A percentile compares a stretch with the other conserved stretches of the same genome.
These are phyloP conservation scores for Rhombomys opimus DNA, from an alignment of 2,113 vertebrate species.

Conservation along the genomic window DNA sequence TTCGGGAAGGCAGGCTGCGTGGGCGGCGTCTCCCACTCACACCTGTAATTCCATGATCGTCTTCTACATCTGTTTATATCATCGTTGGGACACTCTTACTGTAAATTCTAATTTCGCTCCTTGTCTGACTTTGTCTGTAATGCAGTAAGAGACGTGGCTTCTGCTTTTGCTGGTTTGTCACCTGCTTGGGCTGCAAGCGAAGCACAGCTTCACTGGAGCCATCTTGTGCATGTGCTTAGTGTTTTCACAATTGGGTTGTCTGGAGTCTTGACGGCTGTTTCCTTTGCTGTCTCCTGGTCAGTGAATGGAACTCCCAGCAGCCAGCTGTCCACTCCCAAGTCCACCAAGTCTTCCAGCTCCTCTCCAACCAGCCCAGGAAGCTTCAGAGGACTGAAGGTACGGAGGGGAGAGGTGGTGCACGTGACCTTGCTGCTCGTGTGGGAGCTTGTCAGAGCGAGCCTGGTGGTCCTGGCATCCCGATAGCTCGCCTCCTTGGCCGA, in stretches of 20 bases:
- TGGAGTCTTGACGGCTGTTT: conserved; percentile 20
- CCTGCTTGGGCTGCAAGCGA: conserved; percentile 65
- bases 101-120: conserved; percentile 23
- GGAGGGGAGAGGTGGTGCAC: not conserved
- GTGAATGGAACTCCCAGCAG: conserved; percentile 95
- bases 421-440: not conserved
- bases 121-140: conserved; percentile 54
- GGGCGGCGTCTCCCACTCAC: not conserved
- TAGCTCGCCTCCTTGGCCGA: not conserved
- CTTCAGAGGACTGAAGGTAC: conserved; percentile 92
- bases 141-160: conserved; percentile 22
- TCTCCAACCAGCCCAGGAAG: conserved; percentile 96
- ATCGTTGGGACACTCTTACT: not conserved
- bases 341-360: conserved; percentile 95
- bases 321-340: conserved; percentile 94
- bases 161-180: conserved; percentile 56
- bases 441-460: not conserved
- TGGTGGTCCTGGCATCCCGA: not conserved
- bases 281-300: conserved; percentile 81
- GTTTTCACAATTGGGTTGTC: not conserved
- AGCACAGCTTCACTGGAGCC: not conserved
- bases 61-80: conserved; percentile 47
- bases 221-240: not conserved
- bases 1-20: not conserved
- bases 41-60: conserved; percentile 30